A percentile compares a stretch with the other conserved stretches of the same genome.
Conservation (phyloP, 2,113 vertebrate species). For the Bos javanicus region DNA sequence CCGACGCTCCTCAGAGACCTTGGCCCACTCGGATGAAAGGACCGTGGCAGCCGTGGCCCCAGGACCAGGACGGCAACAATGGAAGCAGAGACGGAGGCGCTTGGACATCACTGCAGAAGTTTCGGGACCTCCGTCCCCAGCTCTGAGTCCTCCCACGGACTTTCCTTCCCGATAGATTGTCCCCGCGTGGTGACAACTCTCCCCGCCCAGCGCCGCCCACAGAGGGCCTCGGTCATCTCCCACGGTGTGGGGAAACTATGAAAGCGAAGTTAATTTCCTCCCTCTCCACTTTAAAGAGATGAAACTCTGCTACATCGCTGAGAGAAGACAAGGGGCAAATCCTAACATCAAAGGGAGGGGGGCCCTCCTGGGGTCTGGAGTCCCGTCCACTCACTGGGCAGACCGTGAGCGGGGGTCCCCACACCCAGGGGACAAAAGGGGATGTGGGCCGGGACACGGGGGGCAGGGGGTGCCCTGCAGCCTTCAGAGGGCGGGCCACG, state of each 20-base stretch:
- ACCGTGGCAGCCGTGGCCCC: background rate
- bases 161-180: background rate
- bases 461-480: background rate
- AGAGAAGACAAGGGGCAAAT: background rate
- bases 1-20: background rate
- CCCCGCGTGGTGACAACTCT: accelerated
- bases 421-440: background rate
- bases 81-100: accelerated
- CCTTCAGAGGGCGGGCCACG: background rate
- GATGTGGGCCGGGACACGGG: accelerated
- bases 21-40: background rate
- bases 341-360: background rate
- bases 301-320: too few species aligned
- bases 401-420: too few species aligned
- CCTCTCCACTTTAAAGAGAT: background rate
- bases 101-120: accelerated
- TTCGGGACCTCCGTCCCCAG: background rate
- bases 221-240: background rate
- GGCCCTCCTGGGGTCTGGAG: background rate
- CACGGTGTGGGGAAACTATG: background rate
- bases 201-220: background rate
- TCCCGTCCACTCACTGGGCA: background rate
- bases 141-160: too few species aligned
- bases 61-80: accelerated
- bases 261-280: background rate